A percentile compares a stretch with the other conserved stretches of the same genome.
Conservation (phyloP, 2,797 vertebrate species). For the Pristis pectinata region DNA sequence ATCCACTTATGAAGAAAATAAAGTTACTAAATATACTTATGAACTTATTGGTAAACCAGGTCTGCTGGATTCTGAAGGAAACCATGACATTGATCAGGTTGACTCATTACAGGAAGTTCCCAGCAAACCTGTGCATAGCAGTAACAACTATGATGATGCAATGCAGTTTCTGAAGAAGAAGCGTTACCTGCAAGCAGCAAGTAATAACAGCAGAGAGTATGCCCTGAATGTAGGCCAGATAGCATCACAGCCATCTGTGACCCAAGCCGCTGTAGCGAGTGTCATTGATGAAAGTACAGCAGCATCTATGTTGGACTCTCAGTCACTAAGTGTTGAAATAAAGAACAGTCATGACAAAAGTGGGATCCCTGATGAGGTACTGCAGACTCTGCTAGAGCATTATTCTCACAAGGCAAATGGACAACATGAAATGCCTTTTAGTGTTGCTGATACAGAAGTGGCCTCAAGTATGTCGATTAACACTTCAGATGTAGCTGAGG, state of each 20-base stretch:
- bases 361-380: conserved; percentile 93
- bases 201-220: conserved; percentile 78
- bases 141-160: conserved; percentile 94
- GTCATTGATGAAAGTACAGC: conserved; percentile 86
- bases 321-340: conserved; percentile 79
- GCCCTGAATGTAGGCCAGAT: conserved; percentile 81
- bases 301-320: conserved; percentile 82
- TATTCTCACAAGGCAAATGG: conserved; percentile 96
- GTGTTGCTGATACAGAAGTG: conserved; percentile 88
- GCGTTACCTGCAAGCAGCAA: conserved; percentile 85
- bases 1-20: conserved; percentile 83
- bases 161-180: conserved; percentile 99
- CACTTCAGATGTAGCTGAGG: conserved; percentile 83
- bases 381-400: conserved; percentile 93
- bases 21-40: conserved; percentile 87
- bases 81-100: conserved; percentile 77
- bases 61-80: conserved; percentile 80
- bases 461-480: conserved; percentile 98
- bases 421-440: conserved; percentile 92
- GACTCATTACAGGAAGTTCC: conserved; percentile 76
- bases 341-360: conserved; percentile 88
- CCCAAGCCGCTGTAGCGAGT: conserved; percentile 80
- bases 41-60: conserved; percentile 93
- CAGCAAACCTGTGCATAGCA: conserved; percentile 81
- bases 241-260: conserved; percentile 80